Evolutionary conservation across 2,888 invertebrate genomes (phyloP), one percentile per base, ranked within the genome.

Genomic region (Eumerus sabulonum): DNA sequence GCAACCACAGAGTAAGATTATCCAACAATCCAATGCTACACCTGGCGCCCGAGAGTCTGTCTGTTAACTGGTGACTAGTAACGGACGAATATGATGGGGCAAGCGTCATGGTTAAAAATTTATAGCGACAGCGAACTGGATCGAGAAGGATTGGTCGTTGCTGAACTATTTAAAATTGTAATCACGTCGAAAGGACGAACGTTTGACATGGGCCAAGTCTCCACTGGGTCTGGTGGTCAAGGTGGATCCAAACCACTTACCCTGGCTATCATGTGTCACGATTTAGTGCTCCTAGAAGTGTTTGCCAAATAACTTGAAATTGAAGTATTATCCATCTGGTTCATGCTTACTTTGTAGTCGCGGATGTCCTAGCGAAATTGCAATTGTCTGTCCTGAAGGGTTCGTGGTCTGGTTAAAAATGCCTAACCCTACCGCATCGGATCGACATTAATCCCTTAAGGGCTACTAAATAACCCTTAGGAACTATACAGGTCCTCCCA

Each of bases 21-120:
- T 57, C 42, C 40, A 57, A 64, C 47, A 57, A 51, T 51, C 42
- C 40, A 57, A 64, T 53, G 64, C 57, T 60, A 64, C 72, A 72
- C 72, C 72, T 72, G 72, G 51, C 64, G 56, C 72, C 72, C 11
- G 4, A 19, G 51, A 53, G 72, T 64, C 72, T 72, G 40, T 40
- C 40, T 40, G 40, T 40, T 40, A n/a, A 27, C 40, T 40, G 40
- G 5, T 40, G 27, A 27, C 27, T 27, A 7, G 27, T 27, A 7
- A 7, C 27, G 7, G 7, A n/a, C n/a, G n/a, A n/a, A n/a, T n/a
- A 27, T 27, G 27, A 7, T 27, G 27, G 7, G 27, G 27, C 3
- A 7, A 4, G 27, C 27, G 2, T 27, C 3, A 27, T n/a, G 7
- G 7, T 27, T 2, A 27, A 27, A 27, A 4, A 27, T 27, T 27